Conservation (phyloP, 2,797 vertebrate genomes). For the Enteromius treurensis region DNA sequence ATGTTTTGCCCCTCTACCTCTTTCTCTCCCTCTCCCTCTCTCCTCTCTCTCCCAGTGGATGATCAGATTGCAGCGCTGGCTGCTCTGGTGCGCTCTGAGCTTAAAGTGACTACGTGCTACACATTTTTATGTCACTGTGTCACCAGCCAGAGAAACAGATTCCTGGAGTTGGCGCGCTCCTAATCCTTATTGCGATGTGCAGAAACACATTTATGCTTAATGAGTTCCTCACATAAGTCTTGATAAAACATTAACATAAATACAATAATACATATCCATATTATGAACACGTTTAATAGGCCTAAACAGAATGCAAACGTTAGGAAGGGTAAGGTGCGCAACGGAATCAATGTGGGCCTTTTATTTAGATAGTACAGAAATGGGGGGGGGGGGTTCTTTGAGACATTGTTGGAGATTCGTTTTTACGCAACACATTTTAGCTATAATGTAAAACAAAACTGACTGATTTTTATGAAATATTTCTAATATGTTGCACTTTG, state of each 20-base stretch:
- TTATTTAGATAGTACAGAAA: neutral
- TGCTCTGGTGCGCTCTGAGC: slow-evolving; percentile 36
- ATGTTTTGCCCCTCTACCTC: neutral
- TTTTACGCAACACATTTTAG: neutral
- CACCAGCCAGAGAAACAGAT: slow-evolving; percentile 44
- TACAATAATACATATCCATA: neutral
- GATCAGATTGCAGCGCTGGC: slow-evolving; percentile 47
- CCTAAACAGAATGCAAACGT: neutral
- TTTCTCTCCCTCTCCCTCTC: neutral
- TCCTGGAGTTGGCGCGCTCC: slow-evolving; percentile 6
- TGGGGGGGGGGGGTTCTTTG: neutral
- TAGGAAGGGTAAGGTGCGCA: neutral
- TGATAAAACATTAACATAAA: neutral
- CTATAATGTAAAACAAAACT: neutral
- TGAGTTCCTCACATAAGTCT: neutral
- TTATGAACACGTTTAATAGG: neutral
- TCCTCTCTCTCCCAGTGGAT: slow-evolving; percentile 28
- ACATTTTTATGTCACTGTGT: slow-evolving; percentile 52
- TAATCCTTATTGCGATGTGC: slow-evolving; percentile 18
- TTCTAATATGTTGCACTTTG: neutral
- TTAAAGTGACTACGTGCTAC: slow-evolving; percentile 43
- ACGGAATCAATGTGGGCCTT: neutral
- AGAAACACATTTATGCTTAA: slow-evolving; percentile 18
- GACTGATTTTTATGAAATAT: neutral
- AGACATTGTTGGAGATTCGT: neutral